Percentiles rank a stretch among this genome's conserved stretches.
Evolutionary conservation across 2,888 invertebrate species (phyloP).

Genomic region (Melieria picta): DNA sequence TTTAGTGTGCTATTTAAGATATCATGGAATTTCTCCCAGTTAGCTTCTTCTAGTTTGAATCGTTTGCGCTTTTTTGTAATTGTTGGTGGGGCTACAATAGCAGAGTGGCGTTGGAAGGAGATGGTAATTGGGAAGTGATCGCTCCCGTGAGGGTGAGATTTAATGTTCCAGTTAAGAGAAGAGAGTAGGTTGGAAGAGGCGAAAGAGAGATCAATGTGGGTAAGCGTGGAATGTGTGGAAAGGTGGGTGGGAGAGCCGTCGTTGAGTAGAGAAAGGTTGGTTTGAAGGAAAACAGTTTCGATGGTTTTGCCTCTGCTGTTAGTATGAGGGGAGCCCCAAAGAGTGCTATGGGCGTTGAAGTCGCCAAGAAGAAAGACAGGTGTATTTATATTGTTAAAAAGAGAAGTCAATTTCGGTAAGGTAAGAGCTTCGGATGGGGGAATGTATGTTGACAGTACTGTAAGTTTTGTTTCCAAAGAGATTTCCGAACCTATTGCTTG

Average conservation of each 20-base stretch:
- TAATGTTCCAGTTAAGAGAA: constrained; percentile 3
- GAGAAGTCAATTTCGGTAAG: too few species aligned
- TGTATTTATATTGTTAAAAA: too few species aligned
- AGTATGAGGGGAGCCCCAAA: too few species aligned
- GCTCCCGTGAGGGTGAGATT: background rate
- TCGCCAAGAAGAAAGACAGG: too few species aligned
- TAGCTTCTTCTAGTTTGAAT: background rate
- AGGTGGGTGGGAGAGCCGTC: constrained; percentile 1
- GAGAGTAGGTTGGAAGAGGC: constrained; percentile 1
- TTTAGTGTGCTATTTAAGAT: background rate
- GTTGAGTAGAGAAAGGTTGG: background rate
- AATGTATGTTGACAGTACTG: too few species aligned
- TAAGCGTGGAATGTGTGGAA: constrained; percentile 7
- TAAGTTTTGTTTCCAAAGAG: too few species aligned
- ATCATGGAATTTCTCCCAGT: background rate
- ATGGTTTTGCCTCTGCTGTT: too few species aligned
- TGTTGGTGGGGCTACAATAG: background rate
- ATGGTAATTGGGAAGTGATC: constrained; percentile 7
- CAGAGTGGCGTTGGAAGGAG: background rate
- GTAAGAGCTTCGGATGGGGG: too few species aligned
- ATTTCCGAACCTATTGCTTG: too few species aligned
- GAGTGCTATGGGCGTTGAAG: too few species aligned
- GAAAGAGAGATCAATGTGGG: background rate
- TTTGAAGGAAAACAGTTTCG: too few species aligned
- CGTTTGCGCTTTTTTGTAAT: background rate